phyloP scores from a whole-genome alignment of 1,140 invertebrate genomes.

The Drosophila sturtevanti region DNA sequence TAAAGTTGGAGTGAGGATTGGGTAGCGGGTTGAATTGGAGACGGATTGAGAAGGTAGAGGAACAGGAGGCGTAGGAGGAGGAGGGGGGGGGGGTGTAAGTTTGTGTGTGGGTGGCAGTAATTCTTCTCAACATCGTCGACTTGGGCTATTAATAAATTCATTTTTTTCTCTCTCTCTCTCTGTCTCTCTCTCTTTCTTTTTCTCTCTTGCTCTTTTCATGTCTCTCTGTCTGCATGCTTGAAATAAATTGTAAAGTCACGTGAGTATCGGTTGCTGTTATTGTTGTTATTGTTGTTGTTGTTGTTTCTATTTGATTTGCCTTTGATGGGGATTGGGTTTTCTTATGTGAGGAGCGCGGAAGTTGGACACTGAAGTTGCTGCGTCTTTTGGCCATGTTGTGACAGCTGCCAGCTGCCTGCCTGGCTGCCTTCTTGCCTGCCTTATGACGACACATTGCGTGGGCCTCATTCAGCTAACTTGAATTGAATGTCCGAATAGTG shows the following conservation, averaged over 20 bases:
- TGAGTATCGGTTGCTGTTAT: constrained; percentile 38
- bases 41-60: constrained; percentile 25
- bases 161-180: constrained; percentile 28
- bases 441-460: constrained; percentile 36
- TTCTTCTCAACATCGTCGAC: constrained; percentile 49
- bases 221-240: constrained; percentile 49
- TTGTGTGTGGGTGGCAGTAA: constrained; percentile 70
- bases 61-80: too few species aligned
- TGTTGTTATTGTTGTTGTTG: background rate
- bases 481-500: constrained; percentile 66
- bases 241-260: constrained; percentile 78
- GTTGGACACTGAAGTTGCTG: constrained; percentile 12
- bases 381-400: constrained; percentile 53
- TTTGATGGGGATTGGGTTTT: constrained; percentile 49
- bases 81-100: too few species aligned
- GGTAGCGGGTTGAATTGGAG: background rate
- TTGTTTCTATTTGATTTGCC: constrained; percentile 60
- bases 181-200: background rate
- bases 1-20: background rate
- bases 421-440: constrained; percentile 30
- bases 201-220: background rate
- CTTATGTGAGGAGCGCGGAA: constrained; percentile 8
- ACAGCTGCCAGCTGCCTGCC: constrained; percentile 67
- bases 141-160: constrained; percentile 75
- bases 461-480: constrained; percentile 26